Percentiles rank a stretch among this genome's conserved stretches.
These are phyloP conservation scores for Drosophila ustulata DNA, from an alignment of 2,888 invertebrate genomes.

Conservation along the genomic window DNA sequence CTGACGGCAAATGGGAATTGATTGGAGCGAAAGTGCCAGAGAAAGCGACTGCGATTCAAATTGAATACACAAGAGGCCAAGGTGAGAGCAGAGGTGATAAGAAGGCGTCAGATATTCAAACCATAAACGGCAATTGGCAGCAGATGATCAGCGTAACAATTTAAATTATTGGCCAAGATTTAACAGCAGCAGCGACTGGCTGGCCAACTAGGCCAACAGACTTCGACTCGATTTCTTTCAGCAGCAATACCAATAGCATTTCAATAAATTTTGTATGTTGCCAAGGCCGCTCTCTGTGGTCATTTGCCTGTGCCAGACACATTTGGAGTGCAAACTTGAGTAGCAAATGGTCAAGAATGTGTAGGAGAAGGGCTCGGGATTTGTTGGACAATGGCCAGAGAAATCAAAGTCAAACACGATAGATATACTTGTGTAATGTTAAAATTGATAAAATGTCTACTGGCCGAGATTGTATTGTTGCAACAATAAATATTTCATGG, in stretches of 20 bases:
- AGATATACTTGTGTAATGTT: slow-evolving; percentile 26
- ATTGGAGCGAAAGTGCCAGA: slow-evolving; percentile 39
- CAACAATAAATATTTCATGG: slow-evolving; percentile 17
- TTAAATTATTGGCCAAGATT: slow-evolving; percentile 5
- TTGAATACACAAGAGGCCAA: slow-evolving; percentile 47
- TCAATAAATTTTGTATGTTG: slow-evolving; percentile 11
- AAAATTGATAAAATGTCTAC: slow-evolving; percentile 22
- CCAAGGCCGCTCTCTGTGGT: background rate
- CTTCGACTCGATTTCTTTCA: slow-evolving; percentile 1
- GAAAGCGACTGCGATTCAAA: slow-evolving; percentile 46
- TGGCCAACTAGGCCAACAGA: background rate
- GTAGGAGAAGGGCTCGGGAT: background rate
- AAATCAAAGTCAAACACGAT: slow-evolving; percentile 45
- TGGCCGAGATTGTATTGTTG: slow-evolving; percentile 1
- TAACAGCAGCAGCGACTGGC: background rate
- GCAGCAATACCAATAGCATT: too few relatives aligned
- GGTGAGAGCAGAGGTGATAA: slow-evolving; percentile 20
- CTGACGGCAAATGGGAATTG: slow-evolving; percentile 53
- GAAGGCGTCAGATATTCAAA: slow-evolving; percentile 16
- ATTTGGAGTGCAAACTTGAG: slow-evolving; percentile 29
- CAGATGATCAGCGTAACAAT: background rate
- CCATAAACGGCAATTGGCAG: background rate
- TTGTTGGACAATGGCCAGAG: slow-evolving; percentile 28
- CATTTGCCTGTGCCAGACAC: slow-evolving; percentile 34
- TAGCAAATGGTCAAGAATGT: slow-evolving; percentile 2